Percentiles rank a stretch among this genome's conserved stretches.
Evolutionary conservation across 64 coral and sea anemone species (phyloP).

Genomic region (Stichodactyla mertensii): DNA sequence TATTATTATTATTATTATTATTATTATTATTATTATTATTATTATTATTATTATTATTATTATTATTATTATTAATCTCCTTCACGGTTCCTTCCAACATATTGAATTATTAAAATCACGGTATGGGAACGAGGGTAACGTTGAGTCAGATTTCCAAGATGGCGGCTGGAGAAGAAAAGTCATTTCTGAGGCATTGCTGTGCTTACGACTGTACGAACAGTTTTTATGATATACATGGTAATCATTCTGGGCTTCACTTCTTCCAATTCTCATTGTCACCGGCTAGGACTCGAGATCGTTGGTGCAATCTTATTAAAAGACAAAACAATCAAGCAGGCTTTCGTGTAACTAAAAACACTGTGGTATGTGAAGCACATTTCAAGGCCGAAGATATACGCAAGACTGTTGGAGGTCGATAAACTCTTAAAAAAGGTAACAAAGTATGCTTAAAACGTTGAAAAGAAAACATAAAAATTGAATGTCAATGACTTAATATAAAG

Average conservation of each 20-base stretch:
- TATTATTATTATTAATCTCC: too few relatives aligned
- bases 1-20: too few relatives aligned
- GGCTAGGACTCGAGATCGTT: slow-evolving; percentile 26
- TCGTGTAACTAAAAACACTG: slow-evolving; percentile 30
- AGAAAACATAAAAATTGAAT: too few relatives aligned
- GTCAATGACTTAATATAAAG: too few relatives aligned
- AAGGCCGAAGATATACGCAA: slow-evolving; percentile 13
- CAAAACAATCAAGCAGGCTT: slow-evolving; percentile 38
- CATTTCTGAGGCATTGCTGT: slow-evolving; percentile 26
- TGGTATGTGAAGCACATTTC: slow-evolving; percentile 50
- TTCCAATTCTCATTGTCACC: slow-evolving; percentile 27
- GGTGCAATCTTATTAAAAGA: slow-evolving; percentile 44
- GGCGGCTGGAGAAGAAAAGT: neutral
- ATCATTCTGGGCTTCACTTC: slow-evolving; percentile 20
- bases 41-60: too few relatives aligned
- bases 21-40: too few relatives aligned
- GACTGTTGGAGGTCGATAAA: slow-evolving; percentile 7
- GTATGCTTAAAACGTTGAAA: too few relatives aligned
- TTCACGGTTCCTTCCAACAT: neutral
- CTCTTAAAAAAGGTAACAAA: neutral
- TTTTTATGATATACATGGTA: slow-evolving; percentile 24
- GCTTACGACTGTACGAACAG: slow-evolving; percentile 22
- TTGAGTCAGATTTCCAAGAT: slow-evolving; percentile 4
- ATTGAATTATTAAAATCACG: neutral
- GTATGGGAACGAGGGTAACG: neutral